These are phyloP conservation scores for Passerina amoena DNA, from an alignment of 2,113 vertebrate genomes.

Conservation along the genomic window DNA sequence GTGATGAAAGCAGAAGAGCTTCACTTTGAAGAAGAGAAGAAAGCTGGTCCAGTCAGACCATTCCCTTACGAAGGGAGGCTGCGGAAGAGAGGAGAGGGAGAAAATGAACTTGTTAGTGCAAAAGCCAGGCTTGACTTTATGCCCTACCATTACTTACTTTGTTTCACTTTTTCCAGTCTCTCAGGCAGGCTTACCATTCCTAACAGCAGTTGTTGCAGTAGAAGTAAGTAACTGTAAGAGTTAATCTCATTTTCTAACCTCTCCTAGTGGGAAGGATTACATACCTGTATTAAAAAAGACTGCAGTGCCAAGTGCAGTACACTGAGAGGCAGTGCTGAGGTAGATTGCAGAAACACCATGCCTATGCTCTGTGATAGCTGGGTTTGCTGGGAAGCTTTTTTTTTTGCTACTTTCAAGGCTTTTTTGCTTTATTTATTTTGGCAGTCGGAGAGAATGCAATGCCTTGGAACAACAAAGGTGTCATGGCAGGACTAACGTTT, in stretches of 20 bases:
- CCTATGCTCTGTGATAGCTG: not conserved
- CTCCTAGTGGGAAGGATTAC: not conserved
- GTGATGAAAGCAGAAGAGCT: not conserved
- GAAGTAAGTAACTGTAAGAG: not conserved
- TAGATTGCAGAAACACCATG: not conserved
- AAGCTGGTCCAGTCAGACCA: not conserved
- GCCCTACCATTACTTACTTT: not conserved
- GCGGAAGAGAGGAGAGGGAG: not conserved
- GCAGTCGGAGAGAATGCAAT: not conserved
- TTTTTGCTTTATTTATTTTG: not conserved
- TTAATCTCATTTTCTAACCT: not conserved
- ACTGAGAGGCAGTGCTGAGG: not conserved
- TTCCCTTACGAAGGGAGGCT: not conserved
- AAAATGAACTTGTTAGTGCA: not conserved
- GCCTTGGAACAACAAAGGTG: not conserved
- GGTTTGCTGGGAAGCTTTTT: not conserved
- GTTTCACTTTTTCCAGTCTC: not conserved
- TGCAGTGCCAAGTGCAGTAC: not conserved
- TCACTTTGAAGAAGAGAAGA: not conserved
- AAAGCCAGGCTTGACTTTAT: not conserved
- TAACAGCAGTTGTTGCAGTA: not conserved
- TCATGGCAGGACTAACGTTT: rapidly evolving
- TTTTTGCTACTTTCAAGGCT: not conserved
- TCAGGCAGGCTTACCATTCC: not conserved
- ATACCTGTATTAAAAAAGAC: not conserved